Evolutionary conservation across 2,888 invertebrate species (phyloP).

Genomic region (Pollenia griseotomentosa): DNA sequence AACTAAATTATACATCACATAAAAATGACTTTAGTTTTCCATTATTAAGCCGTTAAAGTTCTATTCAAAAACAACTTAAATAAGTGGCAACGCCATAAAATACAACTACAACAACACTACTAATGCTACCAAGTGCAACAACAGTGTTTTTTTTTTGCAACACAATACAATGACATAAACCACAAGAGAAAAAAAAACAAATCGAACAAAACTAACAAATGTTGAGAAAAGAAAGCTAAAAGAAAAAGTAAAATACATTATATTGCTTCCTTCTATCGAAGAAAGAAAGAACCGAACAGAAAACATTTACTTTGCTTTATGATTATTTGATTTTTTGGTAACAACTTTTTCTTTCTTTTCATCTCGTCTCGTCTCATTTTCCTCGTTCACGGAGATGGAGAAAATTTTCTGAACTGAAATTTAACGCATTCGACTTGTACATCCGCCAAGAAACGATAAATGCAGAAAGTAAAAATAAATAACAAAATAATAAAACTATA

Average conservation of each 20-base stretch:
- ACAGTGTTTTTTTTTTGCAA: slow-evolving; percentile 6
- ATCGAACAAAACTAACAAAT: not conserved
- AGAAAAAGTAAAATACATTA: slow-evolving; percentile 27
- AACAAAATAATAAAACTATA: slow-evolving; percentile 57
- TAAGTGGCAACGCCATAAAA: slow-evolving; percentile 66
- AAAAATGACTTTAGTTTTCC: slow-evolving; percentile 12
- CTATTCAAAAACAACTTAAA: slow-evolving; percentile 31
- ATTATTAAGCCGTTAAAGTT: slow-evolving; percentile 56
- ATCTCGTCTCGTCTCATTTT: slow-evolving; percentile 49
- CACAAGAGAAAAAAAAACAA: not conserved
- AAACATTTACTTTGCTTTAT: slow-evolving; percentile 72
- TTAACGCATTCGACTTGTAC: slow-evolving; percentile 58
- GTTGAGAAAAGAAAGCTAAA: slow-evolving; percentile 18
- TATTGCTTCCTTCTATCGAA: not conserved
- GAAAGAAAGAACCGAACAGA: slow-evolving; percentile 47
- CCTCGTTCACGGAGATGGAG: slow-evolving; percentile 6
- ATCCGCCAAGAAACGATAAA: slow-evolving; percentile 59
- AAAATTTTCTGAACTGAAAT: slow-evolving; percentile 53
- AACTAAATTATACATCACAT: not conserved
- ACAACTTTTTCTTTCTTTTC: slow-evolving; percentile 70
- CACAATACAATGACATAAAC: slow-evolving; percentile 63
- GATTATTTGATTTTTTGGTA: slow-evolving; percentile 73
- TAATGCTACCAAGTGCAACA: slow-evolving; percentile 20
- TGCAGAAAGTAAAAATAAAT: slow-evolving; percentile 31
- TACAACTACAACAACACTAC: slow-evolving; percentile 17